Evolutionary conservation across 2,888 invertebrate species (phyloP), one percentile per base, ranked within the genome.

Genomic region (Tinea pellionella): DNA sequence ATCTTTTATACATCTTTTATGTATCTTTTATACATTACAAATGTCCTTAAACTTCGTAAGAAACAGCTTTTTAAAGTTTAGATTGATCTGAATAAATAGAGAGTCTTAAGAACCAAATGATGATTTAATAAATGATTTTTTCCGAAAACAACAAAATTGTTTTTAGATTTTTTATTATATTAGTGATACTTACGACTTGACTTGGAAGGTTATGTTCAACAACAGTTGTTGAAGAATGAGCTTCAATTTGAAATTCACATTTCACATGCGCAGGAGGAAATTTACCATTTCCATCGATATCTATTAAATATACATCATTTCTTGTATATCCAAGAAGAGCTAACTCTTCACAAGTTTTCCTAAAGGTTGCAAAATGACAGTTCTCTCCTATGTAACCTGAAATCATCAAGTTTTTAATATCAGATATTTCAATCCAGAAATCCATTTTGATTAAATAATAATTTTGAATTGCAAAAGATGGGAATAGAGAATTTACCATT

Each of bases 201-300:
- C 95, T 95, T 0, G 95, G 96, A 43, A 97, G 78, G 81, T 96
- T 96, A 72, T 96, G 96, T 71, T 96, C 96, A 0, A 97, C 96
- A 64, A 96, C 95, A 0, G 93, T 93, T 3, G 93, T 94, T 64
- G 96, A 96, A 0, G 95, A 94, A 71, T 95, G 95, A 62, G 95
- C 95, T 68, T 94, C 89, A 47, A 93, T 93, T 72, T 95, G 96
- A 73, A 97, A 97, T 73, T 96, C 95, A 74, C 97, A 98, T 68
- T 95, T 93, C 0, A 97, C 97, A 69, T 95, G 93, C 0, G 96
- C 95, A 0, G 97, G 97, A 2, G 96, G 96, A 71, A 96, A 95
- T 61, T 94, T 91, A 0, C 97, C 97, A 72, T 96, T 96, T 0
- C 97, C 96, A 72, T 98, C 97, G 60, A 97, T 96, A 72, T 98